Conservation (phyloP, 2,888 invertebrate species). For the Amphipyra berbera region DNA sequence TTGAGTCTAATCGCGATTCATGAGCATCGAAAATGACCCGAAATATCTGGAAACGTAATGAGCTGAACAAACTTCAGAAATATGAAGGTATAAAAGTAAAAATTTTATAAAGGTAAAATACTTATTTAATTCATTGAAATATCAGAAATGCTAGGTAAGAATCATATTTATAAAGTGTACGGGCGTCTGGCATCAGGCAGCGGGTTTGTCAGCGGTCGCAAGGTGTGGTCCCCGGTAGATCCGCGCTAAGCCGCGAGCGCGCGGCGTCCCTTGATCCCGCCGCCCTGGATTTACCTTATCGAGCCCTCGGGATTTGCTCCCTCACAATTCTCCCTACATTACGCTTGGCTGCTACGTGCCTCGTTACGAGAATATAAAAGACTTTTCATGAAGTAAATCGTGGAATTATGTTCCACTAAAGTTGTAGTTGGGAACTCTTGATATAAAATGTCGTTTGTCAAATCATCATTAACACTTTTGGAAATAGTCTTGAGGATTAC, state of each 20-base stretch:
- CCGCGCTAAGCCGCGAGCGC: conserved; percentile 71
- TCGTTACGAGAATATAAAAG: conserved; percentile 78
- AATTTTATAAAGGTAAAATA: background rate
- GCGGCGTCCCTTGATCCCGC: conserved; percentile 78
- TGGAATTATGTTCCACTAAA: conserved; percentile 70
- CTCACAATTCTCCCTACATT: conserved; percentile 60
- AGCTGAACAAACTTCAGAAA: background rate
- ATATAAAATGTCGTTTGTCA: background rate
- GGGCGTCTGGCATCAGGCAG: conserved; percentile 4
- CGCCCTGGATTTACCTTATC: conserved; percentile 84
- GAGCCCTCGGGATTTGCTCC: conserved; percentile 76
- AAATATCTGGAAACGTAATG: background rate
- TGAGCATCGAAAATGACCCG: background rate
- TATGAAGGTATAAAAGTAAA: too few relatives aligned
- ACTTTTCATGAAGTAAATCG: conserved; percentile 73
- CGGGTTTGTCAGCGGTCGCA: conserved; percentile 42
- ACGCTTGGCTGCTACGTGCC: conserved; percentile 54
- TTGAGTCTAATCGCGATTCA: too few relatives aligned
- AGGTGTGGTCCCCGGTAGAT: conserved; percentile 82
- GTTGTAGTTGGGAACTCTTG: conserved; percentile 28
- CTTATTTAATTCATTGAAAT: background rate
- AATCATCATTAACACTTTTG: background rate
- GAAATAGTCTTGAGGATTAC: background rate
- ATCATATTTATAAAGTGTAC: background rate
- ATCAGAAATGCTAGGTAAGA: background rate